Conservation (phyloP, 2,113 vertebrate species). For the Ifrita kowaldi region DNA sequence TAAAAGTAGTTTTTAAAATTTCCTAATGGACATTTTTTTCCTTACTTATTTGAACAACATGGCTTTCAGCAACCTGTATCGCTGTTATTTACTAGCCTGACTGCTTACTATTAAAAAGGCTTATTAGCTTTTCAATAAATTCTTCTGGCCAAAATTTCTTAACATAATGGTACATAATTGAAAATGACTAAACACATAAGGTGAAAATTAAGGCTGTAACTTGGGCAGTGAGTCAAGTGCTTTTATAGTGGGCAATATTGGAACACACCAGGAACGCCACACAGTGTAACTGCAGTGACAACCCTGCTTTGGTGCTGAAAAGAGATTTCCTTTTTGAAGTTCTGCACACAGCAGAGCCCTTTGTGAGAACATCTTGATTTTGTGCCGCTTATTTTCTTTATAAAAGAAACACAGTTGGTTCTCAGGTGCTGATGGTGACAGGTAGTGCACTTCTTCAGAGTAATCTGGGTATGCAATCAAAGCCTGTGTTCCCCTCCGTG, state of each 20-base stretch:
- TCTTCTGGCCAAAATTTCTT: background rate
- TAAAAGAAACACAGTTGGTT: background rate
- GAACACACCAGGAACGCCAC: background rate
- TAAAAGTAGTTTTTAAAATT: background rate
- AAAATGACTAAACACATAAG: background rate
- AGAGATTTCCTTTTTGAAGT: background rate
- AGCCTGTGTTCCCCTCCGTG: background rate
- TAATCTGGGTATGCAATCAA: background rate
- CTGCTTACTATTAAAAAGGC: background rate
- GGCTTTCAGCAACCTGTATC: background rate
- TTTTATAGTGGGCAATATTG: background rate
- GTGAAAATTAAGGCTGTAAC: background rate
- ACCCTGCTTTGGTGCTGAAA: rapidly evolving
- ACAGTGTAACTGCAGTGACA: background rate
- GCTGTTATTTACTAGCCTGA: background rate
- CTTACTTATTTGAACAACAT: background rate
- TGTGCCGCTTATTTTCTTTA: background rate
- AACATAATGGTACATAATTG: background rate
- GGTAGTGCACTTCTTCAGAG: background rate
- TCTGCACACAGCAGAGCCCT: background rate
- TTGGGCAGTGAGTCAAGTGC: background rate
- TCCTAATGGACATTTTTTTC: background rate
- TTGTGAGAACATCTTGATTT: background rate
- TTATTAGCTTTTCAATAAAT: background rate
- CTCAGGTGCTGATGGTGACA: background rate